A percentile compares a stretch with the other conserved stretches of the same genome.
These are phyloP conservation scores for Acanthochromis polyacanthus DNA, from an alignment of 2,113 vertebrate genomes.

Conservation along the genomic window DNA sequence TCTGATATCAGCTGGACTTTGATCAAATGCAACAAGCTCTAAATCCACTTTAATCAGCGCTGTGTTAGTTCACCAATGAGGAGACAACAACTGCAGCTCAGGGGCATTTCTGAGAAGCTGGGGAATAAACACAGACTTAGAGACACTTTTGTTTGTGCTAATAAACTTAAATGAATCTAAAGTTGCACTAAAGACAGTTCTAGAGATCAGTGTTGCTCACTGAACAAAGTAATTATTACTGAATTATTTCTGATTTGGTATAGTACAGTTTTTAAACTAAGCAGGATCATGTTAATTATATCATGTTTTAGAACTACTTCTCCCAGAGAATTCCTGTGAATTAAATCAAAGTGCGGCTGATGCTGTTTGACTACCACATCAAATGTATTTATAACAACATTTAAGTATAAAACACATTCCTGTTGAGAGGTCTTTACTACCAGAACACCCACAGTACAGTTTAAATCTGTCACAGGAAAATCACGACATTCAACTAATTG, in stretches of 20 bases:
- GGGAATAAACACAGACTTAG: constrained; percentile 25
- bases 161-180: constrained; percentile 30
- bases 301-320: too few species aligned
- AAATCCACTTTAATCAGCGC: constrained; percentile 78
- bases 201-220: background rate
- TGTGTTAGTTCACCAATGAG: constrained; percentile 56
- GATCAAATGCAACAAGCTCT: constrained; percentile 77
- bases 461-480: background rate
- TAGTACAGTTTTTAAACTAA: background rate
- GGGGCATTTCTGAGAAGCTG: constrained; percentile 26
- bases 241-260: background rate
- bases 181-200: constrained; percentile 15
- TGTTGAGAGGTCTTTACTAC: background rate
- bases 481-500: background rate
- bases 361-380: background rate
- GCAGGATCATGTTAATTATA: background rate
- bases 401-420: background rate
- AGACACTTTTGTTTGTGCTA: constrained; percentile 6
- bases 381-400: background rate
- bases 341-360: background rate
- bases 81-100: constrained; percentile 33
- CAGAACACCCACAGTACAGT: too few species aligned
- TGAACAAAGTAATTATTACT: background rate
- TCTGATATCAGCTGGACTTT: constrained; percentile 79
- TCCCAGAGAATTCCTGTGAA: background rate